Evolutionary conservation across 2,888 invertebrate species (phyloP).

Genomic region (Tetragonula carbonaria): DNA sequence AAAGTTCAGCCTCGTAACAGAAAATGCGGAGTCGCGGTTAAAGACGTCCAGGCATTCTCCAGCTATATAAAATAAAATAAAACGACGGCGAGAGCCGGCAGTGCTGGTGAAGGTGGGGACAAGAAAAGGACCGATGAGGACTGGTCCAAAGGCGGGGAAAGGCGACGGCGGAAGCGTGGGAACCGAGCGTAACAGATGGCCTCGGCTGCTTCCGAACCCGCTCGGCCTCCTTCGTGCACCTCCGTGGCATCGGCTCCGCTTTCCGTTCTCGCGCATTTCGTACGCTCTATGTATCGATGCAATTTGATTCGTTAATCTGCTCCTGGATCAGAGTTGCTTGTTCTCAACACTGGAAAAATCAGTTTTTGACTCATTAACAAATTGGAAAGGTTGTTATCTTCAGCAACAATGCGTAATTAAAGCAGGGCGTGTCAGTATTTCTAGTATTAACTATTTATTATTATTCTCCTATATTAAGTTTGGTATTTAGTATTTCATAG

Average conservation of each 20-base stretch:
- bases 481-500: too few species aligned
- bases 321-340: too few species aligned
- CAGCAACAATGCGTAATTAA: background rate
- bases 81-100: constrained; percentile 35
- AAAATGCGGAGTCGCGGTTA: constrained; percentile 43
- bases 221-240: constrained; percentile 75
- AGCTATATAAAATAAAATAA: constrained; percentile 60
- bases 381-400: background rate
- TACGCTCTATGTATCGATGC: constrained; percentile 32
- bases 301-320: constrained; percentile 23
- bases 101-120: constrained; percentile 35
- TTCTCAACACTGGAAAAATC: background rate
- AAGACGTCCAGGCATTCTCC: constrained; percentile 46
- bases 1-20: constrained; percentile 42
- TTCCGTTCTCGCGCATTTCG: constrained; percentile 51
- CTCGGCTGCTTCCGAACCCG: constrained; percentile 74
- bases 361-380: background rate
- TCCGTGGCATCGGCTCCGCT: constrained; percentile 59
- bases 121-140: constrained; percentile 60
- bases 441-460: too few species aligned
- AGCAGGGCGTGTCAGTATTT: too few species aligned
- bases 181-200: constrained; percentile 82
- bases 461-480: too few species aligned
- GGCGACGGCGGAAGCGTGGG: constrained; percentile 82
- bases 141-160: constrained; percentile 70